These are phyloP conservation scores for Trypoxylon attenuatum DNA, from an alignment of 2,888 invertebrate genomes.

Conservation along the genomic window DNA sequence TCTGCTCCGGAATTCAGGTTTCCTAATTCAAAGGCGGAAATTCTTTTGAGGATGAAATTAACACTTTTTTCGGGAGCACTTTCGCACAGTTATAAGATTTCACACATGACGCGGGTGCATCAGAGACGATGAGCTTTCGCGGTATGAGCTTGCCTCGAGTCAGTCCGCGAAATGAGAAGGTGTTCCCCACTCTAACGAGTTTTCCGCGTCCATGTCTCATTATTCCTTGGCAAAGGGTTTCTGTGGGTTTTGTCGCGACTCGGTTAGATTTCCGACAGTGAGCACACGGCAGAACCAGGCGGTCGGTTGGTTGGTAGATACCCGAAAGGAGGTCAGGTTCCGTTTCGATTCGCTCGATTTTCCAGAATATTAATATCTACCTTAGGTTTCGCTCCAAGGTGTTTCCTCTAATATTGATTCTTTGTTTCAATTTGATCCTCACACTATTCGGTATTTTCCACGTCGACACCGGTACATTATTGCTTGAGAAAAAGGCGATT, in stretches of 20 bases:
- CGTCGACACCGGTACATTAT: too few relatives aligned
- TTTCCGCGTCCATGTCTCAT: slow-evolving; percentile 29
- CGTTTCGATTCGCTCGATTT: slow-evolving; percentile 15
- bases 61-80: too few relatives aligned
- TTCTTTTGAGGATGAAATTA: too few relatives aligned
- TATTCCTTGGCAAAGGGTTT: slow-evolving; percentile 27
- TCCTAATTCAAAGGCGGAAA: too few relatives aligned
- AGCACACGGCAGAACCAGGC: not conserved
- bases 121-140: slow-evolving; percentile 1
- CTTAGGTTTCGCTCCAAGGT: slow-evolving; percentile 27
- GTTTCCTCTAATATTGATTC: too few relatives aligned
- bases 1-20: too few relatives aligned
- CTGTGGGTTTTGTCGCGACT: slow-evolving; percentile 11
- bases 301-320: slow-evolving; percentile 13
- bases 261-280: slow-evolving; percentile 12
- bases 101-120: too few relatives aligned
- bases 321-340: slow-evolving; percentile 31
- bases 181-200: slow-evolving; percentile 37
- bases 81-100: too few relatives aligned
- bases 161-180: slow-evolving; percentile 27
- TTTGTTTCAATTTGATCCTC: too few relatives aligned
- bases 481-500: not conserved
- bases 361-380: slow-evolving; percentile 45
- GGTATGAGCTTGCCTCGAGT: slow-evolving; percentile 18
- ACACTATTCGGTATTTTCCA: too few relatives aligned